Percentiles rank a stretch among this genome's conserved stretches.
Conservation (phyloP, 2,888 invertebrate species). For the Cosmopolites sordidus region DNA sequence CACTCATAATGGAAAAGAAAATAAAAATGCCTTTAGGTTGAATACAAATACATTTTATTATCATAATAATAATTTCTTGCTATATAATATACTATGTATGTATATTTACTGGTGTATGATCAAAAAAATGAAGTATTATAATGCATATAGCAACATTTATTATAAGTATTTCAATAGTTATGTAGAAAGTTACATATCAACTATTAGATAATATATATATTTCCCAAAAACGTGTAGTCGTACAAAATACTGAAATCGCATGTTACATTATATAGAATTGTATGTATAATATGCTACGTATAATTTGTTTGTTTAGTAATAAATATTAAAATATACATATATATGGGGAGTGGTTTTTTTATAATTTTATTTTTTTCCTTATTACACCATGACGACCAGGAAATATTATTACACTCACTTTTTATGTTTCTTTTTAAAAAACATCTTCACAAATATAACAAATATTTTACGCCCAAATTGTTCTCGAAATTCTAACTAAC, state of each 20-base stretch:
- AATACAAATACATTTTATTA: slow-evolving; percentile 53
- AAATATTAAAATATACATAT: slow-evolving; percentile 42
- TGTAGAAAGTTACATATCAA: slow-evolving; percentile 49
- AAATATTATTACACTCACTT: slow-evolving; percentile 27
- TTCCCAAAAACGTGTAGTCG: slow-evolving; percentile 51
- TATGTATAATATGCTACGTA: slow-evolving; percentile 44
- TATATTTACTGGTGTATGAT: slow-evolving; percentile 50
- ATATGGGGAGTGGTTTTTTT: slow-evolving; percentile 42
- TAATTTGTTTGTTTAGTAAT: slow-evolving; percentile 38
- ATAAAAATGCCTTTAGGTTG: too few relatives aligned
- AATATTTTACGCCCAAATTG: slow-evolving; percentile 35
- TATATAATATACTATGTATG: slow-evolving; percentile 50
- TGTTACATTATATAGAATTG: slow-evolving; percentile 33
- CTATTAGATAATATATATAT: slow-evolving; percentile 45
- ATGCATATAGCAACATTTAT: slow-evolving; percentile 51
- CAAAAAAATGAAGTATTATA: slow-evolving; percentile 50
- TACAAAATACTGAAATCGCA: slow-evolving; percentile 49
- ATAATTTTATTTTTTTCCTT: slow-evolving; percentile 24
- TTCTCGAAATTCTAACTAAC: too few relatives aligned
- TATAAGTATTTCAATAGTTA: slow-evolving; percentile 45
- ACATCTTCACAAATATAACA: slow-evolving; percentile 48
- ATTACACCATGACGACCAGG: slow-evolving; percentile 34
- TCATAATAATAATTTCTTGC: slow-evolving; percentile 51
- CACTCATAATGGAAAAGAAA: too few relatives aligned
- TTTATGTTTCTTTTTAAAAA: slow-evolving; percentile 31